Evolutionary conservation across 2,113 vertebrate genomes (phyloP).

Genomic region (Microtus pennsylvanicus): DNA sequence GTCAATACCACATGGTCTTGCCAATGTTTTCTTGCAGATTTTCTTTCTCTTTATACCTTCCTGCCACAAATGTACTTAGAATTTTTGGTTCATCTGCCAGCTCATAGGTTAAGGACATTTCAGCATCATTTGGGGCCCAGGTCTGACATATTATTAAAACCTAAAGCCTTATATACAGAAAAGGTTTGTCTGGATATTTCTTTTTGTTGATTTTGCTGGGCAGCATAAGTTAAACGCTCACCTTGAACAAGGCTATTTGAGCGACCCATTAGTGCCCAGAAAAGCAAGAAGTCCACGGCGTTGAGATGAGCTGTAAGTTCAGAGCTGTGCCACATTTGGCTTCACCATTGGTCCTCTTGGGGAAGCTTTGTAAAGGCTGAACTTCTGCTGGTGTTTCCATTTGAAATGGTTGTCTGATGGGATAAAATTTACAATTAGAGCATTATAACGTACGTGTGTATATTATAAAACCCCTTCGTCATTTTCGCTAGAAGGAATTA

Average conservation of each 20-base stretch:
- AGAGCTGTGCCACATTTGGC: background rate
- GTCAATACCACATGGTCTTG: background rate
- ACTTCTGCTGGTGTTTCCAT: background rate
- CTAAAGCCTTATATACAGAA: background rate
- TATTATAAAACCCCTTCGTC: conserved; percentile 36
- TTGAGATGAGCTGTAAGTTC: background rate
- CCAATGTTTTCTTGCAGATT: background rate
- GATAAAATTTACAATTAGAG: conserved; percentile 10
- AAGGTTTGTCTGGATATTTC: background rate
- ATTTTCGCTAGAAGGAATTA: conserved; percentile 23
- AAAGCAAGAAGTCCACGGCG: background rate
- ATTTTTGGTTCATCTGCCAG: background rate
- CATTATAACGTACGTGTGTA: background rate
- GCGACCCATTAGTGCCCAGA: background rate
- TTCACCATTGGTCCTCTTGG: background rate
- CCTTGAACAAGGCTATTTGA: background rate
- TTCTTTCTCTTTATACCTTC: background rate
- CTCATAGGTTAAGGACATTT: background rate
- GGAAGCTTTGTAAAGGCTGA: too few relatives aligned
- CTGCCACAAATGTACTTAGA: background rate
- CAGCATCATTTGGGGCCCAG: background rate
- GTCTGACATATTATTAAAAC: background rate
- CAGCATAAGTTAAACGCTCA: background rate
- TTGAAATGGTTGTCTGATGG: background rate
- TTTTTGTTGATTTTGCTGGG: background rate